A percentile compares a stretch with the other conserved stretches of the same genome.
Conservation (phyloP, 2,113 vertebrate species). For the Bucco capensis region DNA sequence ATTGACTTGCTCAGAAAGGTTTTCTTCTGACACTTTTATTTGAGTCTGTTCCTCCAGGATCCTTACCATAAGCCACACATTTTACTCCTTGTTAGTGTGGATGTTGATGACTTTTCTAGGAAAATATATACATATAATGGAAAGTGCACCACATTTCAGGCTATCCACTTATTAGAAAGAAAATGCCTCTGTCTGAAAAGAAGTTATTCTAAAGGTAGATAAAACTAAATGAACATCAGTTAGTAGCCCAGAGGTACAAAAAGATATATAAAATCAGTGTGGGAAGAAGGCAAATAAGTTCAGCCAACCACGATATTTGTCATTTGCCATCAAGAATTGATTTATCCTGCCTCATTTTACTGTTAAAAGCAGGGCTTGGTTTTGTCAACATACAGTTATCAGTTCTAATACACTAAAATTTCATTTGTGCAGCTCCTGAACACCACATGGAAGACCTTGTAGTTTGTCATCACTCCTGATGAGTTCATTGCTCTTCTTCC, state of each 20-base stretch:
- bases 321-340: neutral
- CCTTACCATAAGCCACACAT: neutral
- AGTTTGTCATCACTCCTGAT: neutral
- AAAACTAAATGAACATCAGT: neutral
- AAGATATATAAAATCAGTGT: neutral
- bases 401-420: neutral
- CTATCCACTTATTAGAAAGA: neutral
- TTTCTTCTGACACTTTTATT: neutral
- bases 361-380: neutral
- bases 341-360: neutral
- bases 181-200: neutral
- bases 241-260: neutral
- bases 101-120: neutral
- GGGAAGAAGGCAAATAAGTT: neutral
- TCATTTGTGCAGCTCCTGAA: neutral
- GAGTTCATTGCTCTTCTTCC: neutral
- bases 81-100: neutral
- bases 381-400: neutral
- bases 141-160: neutral
- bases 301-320: neutral
- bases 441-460: neutral
- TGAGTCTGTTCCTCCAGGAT: neutral
- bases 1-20: neutral
- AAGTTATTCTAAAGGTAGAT: neutral
- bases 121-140: neutral